phyloP scores from a whole-genome alignment of 2,113 vertebrate genomes.

The Coregonus clupeaformis region DNA sequence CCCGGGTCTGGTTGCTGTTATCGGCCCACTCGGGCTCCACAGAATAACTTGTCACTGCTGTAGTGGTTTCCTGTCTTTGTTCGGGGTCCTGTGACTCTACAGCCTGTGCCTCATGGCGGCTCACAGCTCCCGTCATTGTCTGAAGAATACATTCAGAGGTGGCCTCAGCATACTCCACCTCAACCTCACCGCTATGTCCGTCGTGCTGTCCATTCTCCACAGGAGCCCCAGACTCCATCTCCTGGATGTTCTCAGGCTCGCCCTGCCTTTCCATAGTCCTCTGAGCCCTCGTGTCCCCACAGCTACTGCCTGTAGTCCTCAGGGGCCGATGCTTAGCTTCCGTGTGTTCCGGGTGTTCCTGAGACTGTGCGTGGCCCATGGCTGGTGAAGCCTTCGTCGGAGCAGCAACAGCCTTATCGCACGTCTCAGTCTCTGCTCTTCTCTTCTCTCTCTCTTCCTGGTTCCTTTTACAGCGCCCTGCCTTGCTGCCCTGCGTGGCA shows the following conservation, averaged over 20 bases:
- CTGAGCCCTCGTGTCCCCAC: neutral
- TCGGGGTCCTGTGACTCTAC: constrained; percentile 35
- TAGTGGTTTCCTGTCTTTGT: constrained; percentile 48
- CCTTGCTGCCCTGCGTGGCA: constrained; percentile 1
- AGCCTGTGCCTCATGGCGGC: neutral
- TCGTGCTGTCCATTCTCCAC: neutral
- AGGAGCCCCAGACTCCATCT: constrained; percentile 1
- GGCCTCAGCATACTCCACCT: constrained; percentile 12
- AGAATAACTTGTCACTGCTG: constrained; percentile 18
- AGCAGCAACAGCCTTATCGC: constrained; percentile 27
- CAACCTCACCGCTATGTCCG: neutral
- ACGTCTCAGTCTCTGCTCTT: constrained; percentile 16
- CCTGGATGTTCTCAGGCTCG: neutral
- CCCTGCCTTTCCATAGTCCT: neutral
- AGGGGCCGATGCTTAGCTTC: constrained; percentile 16
- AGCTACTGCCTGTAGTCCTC: neutral
- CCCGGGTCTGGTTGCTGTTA: constrained; percentile 22
- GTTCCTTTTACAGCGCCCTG: neutral
- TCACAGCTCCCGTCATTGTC: constrained; percentile 31
- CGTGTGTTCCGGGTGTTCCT: constrained; percentile 32
- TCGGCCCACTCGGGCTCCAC: constrained; percentile 15
- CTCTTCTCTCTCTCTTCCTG: constrained; percentile 32
- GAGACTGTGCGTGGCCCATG: constrained; percentile 78
- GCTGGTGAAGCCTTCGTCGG: constrained; percentile 23
- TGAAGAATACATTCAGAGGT: constrained; percentile 30